Evolutionary conservation across 2,888 invertebrate genomes (phyloP), one percentile per base, ranked within the genome.

Genomic region (Eustalomyia histrio): DNA sequence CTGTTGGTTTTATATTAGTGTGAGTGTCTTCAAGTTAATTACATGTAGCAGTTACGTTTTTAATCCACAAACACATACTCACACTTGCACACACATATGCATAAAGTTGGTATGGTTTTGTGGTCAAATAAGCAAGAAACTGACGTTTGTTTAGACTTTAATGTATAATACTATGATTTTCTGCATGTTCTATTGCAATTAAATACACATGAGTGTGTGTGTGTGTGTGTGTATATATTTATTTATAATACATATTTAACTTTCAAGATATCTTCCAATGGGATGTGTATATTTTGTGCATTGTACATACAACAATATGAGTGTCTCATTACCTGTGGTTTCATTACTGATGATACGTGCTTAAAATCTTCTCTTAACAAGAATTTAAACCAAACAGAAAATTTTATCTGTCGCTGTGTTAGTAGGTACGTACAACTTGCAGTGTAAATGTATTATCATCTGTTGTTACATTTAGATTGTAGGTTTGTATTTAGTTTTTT

Each of bases 271-370:
- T 61, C 35, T 55, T 78, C 6, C 7, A 29, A 6, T 6, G 12
- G 10, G 14, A 63, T 2, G 21, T 43, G 61, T 39, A 18, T 16
- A 43, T 39, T 29, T 50, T 52, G 14, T 12, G 14, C 39, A 39
- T 39, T 47, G n/a, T n/a, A n/a, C n/a, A n/a, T 35, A 61, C 4
- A 72, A 60, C 43, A 72, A 60, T 65, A 72, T 53, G 24, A 69
- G 64, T 55, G 50, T 65, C 69, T 74, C 71, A 78, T 81, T 81
- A 78, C 65, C 76, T 65, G 55, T 14, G 73, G 39, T 73, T 76
- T 10, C 24, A 33, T 35, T 68, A 50, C 63, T 33, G 33, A 58
- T 63, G 58, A 63, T 61, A 55, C 53, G 53, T 75, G 35, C 50
- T 24, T 52, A 29, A 33, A 71, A 53, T 24, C 14, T 24, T 24